Evolutionary conservation across 2,113 vertebrate genomes (phyloP), one percentile per base, ranked within the genome.

Genomic region (Onychorhynchus coronatus): DNA sequence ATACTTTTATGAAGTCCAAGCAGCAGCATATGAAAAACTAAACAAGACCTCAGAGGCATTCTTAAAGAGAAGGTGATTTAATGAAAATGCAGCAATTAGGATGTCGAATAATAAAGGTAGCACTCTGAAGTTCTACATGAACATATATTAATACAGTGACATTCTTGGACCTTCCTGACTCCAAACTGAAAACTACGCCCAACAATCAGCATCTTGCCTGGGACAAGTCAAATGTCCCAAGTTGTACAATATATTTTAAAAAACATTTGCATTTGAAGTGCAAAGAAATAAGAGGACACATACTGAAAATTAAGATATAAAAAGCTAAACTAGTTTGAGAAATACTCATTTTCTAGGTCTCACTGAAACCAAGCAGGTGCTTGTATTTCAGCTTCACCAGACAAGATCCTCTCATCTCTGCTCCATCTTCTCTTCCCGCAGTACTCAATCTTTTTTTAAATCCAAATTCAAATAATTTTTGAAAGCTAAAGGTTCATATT

Each of bases 191-290:
- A 91, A 77, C 50, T 72, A 6, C 2, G 13, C 20, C 20, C 27
- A 91, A 20, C 17, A 76, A 58, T 28, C 65, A 88, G 50, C 16
- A 77, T 41, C 39, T 27, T 71, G 67, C 21, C 28, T 91, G 92
- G 42, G 88, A 62, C 0, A 0, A 63, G 22, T 56, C 5, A 2
- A 20, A 49, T 18, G 12, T 14, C 17, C 2, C 22, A 63, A 80
- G 19, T 1, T 15, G 1, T 25, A 71, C 18, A 79, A 73, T 9
- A 28, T 11, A 62, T 53, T 75, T 85, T 0, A 8, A 46, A 80
- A 79, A 53, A 33, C 5, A 27, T 16, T 86, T 74, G 65, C 5
- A 33, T 56, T 76, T 76, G 7, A 73, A 85, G 18, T 8, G 7
- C 16, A 84, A 50, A 46, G 82, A 91, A 72, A n/a, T 73, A 78